A percentile compares a stretch with the other conserved stretches of the same genome.
Evolutionary conservation across 1,140 invertebrate species (phyloP).

Genomic region (Pseudachorutes palmiensis): DNA sequence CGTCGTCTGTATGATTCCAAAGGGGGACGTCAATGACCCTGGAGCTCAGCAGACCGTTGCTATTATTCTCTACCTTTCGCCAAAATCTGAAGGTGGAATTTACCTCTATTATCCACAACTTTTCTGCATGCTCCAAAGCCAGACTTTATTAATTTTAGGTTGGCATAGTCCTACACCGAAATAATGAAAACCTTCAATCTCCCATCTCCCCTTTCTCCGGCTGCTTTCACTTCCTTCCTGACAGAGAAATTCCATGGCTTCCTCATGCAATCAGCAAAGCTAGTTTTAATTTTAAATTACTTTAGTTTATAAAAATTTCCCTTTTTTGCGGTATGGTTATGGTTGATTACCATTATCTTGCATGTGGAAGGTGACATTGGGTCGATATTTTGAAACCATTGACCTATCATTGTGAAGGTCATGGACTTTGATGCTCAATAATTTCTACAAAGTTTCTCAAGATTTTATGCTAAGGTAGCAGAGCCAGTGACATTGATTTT

Average conservation of each 20-base stretch:
- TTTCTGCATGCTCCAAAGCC: too few relatives aligned
- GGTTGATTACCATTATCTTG: not conserved
- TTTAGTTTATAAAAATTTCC: not conserved
- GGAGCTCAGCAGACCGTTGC: conserved; percentile 34
- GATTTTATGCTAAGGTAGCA: too few relatives aligned
- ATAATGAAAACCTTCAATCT: too few relatives aligned
- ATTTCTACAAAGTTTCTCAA: too few relatives aligned
- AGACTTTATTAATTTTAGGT: conserved; percentile 6
- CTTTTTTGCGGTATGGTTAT: not conserved
- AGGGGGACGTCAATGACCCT: conserved; percentile 37
- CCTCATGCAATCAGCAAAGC: not conserved
- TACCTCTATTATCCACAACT: too few relatives aligned
- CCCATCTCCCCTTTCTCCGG: not conserved
- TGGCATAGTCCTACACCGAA: not conserved
- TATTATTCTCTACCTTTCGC: conserved; percentile 10
- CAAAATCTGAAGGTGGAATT: not conserved
- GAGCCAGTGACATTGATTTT: too few relatives aligned
- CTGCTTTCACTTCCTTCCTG: too few relatives aligned
- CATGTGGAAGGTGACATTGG: not conserved
- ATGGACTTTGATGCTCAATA: not conserved
- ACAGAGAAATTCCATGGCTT: too few relatives aligned
- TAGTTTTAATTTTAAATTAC: not conserved
- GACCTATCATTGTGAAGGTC: not conserved
- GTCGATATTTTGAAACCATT: not conserved
- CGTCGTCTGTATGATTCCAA: conserved; percentile 4